Percentiles rank a stretch among this genome's conserved stretches.
Evolutionary conservation across 2,797 vertebrate species (phyloP).

Genomic region (Hydrophis major): DNA sequence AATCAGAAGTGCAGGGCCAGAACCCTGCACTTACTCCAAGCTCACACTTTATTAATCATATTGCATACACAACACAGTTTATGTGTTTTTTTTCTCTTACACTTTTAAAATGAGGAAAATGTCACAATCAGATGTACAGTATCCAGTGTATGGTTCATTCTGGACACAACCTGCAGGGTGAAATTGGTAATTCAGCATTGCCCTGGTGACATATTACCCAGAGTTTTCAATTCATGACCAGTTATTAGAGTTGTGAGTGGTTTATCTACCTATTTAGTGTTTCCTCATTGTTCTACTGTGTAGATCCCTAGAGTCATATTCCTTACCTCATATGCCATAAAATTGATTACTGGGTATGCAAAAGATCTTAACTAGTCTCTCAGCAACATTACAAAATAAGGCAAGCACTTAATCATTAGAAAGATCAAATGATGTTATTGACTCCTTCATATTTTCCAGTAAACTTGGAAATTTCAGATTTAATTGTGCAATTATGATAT

Average conservation of each 20-base stretch:
- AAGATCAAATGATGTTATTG: not conserved
- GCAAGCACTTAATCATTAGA: not conserved
- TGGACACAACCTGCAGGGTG: not conserved
- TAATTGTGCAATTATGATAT: not conserved
- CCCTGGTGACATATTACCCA: not conserved
- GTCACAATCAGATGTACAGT: not conserved
- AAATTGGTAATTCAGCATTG: not conserved
- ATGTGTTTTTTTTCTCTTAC: not conserved
- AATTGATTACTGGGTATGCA: not conserved
- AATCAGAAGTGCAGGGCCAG: too few species aligned
- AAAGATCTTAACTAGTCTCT: not conserved
- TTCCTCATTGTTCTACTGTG: not conserved
- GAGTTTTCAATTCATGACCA: not conserved
- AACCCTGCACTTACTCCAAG: too few species aligned
- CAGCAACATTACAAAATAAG: not conserved
- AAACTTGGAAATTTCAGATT: not conserved
- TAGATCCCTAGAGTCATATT: not conserved
- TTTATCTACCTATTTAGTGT: not conserved
- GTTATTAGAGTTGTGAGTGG: not conserved
- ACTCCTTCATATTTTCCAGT: not conserved
- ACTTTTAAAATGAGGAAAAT: not conserved
- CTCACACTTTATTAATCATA: too few species aligned
- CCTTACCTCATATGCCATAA: not conserved
- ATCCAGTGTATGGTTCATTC: not conserved
- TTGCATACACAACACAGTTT: not conserved